Evolutionary conservation across 2,888 invertebrate species (phyloP).

Genomic region (Lobophora halterata): DNA sequence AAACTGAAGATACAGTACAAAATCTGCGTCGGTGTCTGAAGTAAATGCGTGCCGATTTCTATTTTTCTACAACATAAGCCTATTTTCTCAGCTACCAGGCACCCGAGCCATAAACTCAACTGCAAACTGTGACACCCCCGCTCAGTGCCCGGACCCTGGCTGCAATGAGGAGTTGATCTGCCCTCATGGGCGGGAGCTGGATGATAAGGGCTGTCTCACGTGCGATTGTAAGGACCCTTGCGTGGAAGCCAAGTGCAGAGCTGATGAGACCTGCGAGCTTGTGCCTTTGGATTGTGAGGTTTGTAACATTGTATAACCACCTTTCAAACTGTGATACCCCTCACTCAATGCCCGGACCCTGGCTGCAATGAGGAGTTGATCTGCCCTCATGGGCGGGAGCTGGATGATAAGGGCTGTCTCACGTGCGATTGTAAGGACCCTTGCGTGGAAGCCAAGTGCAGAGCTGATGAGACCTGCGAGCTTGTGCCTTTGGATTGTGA

Average conservation of each 20-base stretch:
- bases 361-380: constrained; percentile 50
- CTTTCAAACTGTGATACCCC: constrained; percentile 61
- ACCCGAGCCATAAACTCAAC: constrained; percentile 84
- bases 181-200: constrained; percentile 57
- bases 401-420: constrained; percentile 83
- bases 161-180: constrained; percentile 58
- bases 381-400: constrained; percentile 58
- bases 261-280: constrained; percentile 79
- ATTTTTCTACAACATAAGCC: no score
- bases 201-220: constrained; percentile 84
- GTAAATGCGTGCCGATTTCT: no score
- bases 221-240: constrained; percentile 90
- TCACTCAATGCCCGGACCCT: constrained; percentile 51
- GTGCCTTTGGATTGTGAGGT: constrained; percentile 73
- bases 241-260: constrained; percentile 84
- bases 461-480: constrained; percentile 80
- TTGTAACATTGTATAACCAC: no score
- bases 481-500: constrained; percentile 70
- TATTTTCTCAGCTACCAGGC: constrained; percentile 70
- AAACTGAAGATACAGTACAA: no score
- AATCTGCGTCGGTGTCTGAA: no score
- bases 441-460: constrained; percentile 86
- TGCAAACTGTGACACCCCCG: constrained; percentile 58
- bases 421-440: constrained; percentile 89
- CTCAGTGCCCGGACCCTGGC: constrained; percentile 50